Conservation (phyloP, 2,888 invertebrate species). For the Chymomyza caudatula region DNA sequence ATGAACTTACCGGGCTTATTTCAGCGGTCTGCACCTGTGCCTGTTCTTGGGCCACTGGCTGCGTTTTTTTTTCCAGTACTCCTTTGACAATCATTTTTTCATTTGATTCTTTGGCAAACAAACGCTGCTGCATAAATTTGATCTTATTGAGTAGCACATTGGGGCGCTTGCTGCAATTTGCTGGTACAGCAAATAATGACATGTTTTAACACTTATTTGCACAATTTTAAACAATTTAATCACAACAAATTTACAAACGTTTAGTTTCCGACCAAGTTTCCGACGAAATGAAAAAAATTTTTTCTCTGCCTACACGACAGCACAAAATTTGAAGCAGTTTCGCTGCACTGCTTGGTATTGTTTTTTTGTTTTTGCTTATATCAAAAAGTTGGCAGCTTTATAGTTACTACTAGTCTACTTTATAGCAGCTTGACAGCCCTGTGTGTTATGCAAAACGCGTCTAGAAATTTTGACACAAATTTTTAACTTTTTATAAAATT, state of each 20-base stretch:
- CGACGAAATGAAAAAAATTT: too few relatives aligned
- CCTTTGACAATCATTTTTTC: too few relatives aligned
- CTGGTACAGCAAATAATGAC: too few relatives aligned
- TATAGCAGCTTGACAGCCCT: constrained; percentile 16
- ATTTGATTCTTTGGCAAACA: too few relatives aligned
- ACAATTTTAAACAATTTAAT: background rate
- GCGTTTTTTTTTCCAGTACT: too few relatives aligned
- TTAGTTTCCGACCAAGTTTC: too few relatives aligned
- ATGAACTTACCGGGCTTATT: background rate
- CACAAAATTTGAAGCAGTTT: background rate
- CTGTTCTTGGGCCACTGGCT: too few relatives aligned
- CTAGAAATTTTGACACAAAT: constrained; percentile 52
- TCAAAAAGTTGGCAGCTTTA: background rate
- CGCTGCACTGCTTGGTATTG: background rate
- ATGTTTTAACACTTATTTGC: background rate
- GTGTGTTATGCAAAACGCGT: constrained; percentile 72
- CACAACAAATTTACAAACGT: background rate
- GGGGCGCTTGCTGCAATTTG: too few relatives aligned
- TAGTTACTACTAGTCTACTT: too few relatives aligned
- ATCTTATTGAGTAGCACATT: background rate
- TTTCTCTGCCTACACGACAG: background rate
- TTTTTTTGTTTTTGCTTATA: background rate
- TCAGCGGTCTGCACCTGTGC: too few relatives aligned
- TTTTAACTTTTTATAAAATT: constrained; percentile 24
- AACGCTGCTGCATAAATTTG: background rate